These are phyloP conservation scores for Coenonympha glycerion DNA, from an alignment of 2,888 invertebrate species.

Conservation along the genomic window DNA sequence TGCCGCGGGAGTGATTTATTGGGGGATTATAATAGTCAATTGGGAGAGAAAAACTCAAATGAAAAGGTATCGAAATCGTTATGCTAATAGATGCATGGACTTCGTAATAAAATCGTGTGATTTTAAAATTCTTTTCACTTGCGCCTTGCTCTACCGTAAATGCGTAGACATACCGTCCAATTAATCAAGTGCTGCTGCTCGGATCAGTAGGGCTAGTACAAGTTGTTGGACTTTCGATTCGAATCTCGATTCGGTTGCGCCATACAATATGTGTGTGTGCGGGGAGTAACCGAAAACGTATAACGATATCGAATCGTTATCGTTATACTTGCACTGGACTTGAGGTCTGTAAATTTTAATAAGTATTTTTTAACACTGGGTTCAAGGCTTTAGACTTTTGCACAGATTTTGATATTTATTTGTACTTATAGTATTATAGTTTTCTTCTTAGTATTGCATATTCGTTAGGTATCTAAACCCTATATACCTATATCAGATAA, in stretches of 20 bases:
- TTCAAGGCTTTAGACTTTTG: not conserved
- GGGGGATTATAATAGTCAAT: not conserved
- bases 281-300: no score
- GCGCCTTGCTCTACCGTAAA: not conserved
- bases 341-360: not conserved
- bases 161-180: not conserved
- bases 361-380: not conserved
- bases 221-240: no score
- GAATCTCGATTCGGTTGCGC: no score
- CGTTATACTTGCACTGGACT: no score
- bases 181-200: not conserved
- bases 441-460: no score
- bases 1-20: conserved; percentile 43
- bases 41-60: not conserved
- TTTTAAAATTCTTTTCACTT: not conserved
- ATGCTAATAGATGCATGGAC: not conserved
- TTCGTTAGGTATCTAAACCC: no score
- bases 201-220: no score
- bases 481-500: no score
- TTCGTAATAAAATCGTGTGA: not conserved
- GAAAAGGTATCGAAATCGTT: not conserved
- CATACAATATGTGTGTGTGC: no score
- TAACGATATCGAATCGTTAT: no score
- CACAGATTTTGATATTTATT: no score
- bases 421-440: no score